Base-by-base conservation (phyloP, 2,888 invertebrate genomes). In the Polydrusus cervinus region DNA sequence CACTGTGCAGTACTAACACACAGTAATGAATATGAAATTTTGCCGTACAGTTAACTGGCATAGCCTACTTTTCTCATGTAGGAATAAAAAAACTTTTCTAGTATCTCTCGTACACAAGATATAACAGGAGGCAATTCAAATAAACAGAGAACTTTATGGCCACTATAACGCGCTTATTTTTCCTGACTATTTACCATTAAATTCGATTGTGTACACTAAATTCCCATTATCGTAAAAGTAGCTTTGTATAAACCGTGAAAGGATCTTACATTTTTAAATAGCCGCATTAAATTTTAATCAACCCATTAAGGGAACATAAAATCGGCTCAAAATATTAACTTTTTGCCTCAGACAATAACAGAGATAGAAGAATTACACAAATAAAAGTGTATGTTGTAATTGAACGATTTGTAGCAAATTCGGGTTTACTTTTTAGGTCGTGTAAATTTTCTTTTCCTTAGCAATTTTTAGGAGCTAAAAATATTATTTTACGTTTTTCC, bases 101-200 rank as follows among this genome's bases (percentile, higher is more conserved):
- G 25, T 25, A 5, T 25, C 5, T 25, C 25, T 81, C 77, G 76
- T 76, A n/a, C n/a, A n/a, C n/a, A 79, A 80, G 82, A 81, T 81
- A 78, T 78, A 79, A 72, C 76, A 71, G 75, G 74, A 49, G 57
- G 71, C 75, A 71, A 66, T 66, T 67, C 71, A 71, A 83, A 83
- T 82, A 83, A 83, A 82, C 81, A 72, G 62, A n/a, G 62, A 62
- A 78, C 79, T 81, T 82, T 82, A 81, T 77, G 78, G 78, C 78
- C 70, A 71, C 71, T 76, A n/a, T n/a, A 77, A 75, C 79, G 74
- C 79, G 80, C 68, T 80, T 80, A 80, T 81, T 80, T 80, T 80
- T 80, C 75, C 68, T 74, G 25, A 73, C 64, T 73, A 75, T 78
- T 78, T 79, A 75, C 78, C 78, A 76, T 71, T 75, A 76, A 71